phyloP scores from a whole-genome alignment of 2,113 vertebrate species.

The Halcyon malimbica region DNA sequence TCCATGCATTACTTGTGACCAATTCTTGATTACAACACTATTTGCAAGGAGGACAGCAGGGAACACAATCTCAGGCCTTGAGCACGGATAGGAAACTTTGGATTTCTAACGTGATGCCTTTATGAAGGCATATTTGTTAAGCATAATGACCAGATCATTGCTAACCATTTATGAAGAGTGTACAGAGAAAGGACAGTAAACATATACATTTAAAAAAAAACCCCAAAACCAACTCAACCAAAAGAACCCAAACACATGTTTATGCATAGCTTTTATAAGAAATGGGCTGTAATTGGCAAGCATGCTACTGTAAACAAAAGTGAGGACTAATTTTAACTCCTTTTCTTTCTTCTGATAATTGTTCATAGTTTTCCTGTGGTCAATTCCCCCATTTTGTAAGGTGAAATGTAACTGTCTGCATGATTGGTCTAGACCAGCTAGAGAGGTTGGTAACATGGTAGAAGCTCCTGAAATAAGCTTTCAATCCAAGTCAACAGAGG shows the following conservation, averaged over 20 bases:
- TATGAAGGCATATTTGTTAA: background rate
- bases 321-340: background rate
- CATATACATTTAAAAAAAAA: background rate
- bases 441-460: background rate
- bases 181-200: background rate
- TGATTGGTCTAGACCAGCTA: accelerated
- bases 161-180: background rate
- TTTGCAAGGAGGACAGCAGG: background rate
- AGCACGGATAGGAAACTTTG: background rate
- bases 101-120: background rate
- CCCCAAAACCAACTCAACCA: accelerated
- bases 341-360: background rate
- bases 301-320: background rate
- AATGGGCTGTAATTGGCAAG: background rate
- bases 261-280: background rate
- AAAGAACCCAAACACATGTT: accelerated
- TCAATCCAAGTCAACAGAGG: background rate
- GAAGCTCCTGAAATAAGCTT: background rate
- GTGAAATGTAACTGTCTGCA: background rate
- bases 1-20: background rate
- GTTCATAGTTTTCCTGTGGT: background rate
- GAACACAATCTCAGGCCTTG: accelerated
- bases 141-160: background rate
- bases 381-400: background rate
- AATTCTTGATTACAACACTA: background rate